A percentile compares a stretch with the other conserved stretches of the same genome.
phyloP scores from a whole-genome alignment of 1,140 invertebrate species.

The Drosophila albomicans region DNA sequence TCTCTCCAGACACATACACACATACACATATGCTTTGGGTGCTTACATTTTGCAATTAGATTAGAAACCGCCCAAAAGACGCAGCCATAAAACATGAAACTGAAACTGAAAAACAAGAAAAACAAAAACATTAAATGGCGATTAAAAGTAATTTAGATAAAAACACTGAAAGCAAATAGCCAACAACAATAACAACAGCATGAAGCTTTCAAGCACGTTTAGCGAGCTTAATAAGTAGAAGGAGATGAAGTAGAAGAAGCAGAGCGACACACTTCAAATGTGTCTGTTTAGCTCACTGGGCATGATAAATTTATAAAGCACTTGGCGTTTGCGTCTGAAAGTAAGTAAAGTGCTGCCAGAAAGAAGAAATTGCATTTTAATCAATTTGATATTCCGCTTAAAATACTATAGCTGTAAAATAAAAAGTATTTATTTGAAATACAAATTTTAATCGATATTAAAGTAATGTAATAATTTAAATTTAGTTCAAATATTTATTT shows the following conservation, averaged over 20 bases:
- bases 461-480: no score
- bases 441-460: no score
- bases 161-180: constrained; percentile 58
- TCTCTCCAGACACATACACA: constrained; percentile 28
- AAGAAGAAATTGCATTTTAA: no score
- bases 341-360: background rate
- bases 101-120: constrained; percentile 65
- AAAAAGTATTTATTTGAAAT: no score
- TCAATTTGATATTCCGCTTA: no score
- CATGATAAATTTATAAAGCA: constrained; percentile 1
- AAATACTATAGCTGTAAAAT: no score
- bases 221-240: constrained; percentile 8
- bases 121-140: constrained; percentile 83
- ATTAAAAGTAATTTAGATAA: constrained; percentile 84
- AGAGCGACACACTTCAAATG: constrained; percentile 10
- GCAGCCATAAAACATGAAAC: constrained; percentile 71
- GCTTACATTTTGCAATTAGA: constrained; percentile 79
- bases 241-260: constrained; percentile 1
- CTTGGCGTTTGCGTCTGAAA: background rate
- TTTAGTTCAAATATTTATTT: no score
- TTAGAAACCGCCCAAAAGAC: constrained; percentile 74
- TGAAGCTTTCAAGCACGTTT: constrained; percentile 9
- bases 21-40: constrained; percentile 15
- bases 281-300: constrained; percentile 2
- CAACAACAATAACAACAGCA: constrained; percentile 27